Conservation (phyloP, 1,140 invertebrate species). For the Pygmarrhopalites habei region DNA sequence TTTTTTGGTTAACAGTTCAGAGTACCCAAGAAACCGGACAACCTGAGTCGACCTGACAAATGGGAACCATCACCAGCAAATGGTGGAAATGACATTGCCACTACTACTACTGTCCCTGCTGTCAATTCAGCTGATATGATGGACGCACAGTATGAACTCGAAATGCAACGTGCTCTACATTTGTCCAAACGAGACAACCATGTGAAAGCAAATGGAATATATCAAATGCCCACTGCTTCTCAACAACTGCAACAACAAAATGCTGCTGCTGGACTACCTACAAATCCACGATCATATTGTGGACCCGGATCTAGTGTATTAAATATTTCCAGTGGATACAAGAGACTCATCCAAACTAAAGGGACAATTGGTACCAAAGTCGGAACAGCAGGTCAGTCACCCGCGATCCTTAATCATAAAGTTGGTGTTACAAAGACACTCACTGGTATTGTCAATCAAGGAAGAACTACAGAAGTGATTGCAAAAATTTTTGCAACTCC, state of each 20-base stretch:
- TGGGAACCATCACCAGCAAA: too few species aligned
- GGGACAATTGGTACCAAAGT: background rate
- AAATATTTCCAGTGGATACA: too few species aligned
- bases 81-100: too few species aligned
- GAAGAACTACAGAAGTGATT: slow-evolving; percentile 5
- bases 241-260: slow-evolving; percentile 52
- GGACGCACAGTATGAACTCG: slow-evolving; percentile 85
- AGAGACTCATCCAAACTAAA: background rate
- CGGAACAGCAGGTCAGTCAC: background rate
- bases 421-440: slow-evolving; percentile 15
- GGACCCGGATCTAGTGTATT: too few species aligned
- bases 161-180: slow-evolving; percentile 75
- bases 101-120: background rate
- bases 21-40: too few species aligned
- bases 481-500: slow-evolving; percentile 7
- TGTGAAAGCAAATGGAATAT: slow-evolving; percentile 49
- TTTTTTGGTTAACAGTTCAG: too few species aligned
- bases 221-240: slow-evolving; percentile 49
- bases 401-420: slow-evolving; percentile 20
- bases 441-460: too few species aligned
- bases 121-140: slow-evolving; percentile 61
- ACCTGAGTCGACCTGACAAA: too few species aligned
- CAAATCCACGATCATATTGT: slow-evolving; percentile 24
- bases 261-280: slow-evolving; percentile 19
- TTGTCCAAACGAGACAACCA: slow-evolving; percentile 65